Percentiles rank a stretch among this genome's conserved stretches.
phyloP scores from a whole-genome alignment of 1,140 invertebrate species.

The Scaptodrosophila lebanonensis region DNA sequence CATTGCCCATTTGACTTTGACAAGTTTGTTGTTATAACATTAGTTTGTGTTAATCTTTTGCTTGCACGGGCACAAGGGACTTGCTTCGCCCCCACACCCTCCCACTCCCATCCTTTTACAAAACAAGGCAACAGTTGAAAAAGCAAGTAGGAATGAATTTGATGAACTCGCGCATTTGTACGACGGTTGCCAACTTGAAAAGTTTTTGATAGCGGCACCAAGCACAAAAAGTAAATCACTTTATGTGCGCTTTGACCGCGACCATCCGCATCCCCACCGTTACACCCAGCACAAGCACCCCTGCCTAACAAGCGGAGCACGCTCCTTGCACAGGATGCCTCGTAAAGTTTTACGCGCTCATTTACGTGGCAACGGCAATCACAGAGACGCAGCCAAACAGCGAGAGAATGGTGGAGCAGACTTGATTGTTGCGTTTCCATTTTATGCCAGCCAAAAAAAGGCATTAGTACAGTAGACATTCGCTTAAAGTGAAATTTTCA shows the following conservation, averaged over 20 bases:
- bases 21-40: conserved; percentile 62
- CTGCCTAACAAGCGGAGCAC: too few species aligned
- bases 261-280: too few species aligned
- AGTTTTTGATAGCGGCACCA: conserved; percentile 61
- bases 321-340: conserved; percentile 61
- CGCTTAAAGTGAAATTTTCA: too few species aligned
- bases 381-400: neutral
- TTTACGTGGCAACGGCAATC: conserved; percentile 30
- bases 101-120: too few species aligned
- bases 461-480: too few species aligned
- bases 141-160: conserved; percentile 45
- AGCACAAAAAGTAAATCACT: conserved; percentile 58
- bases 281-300: too few species aligned
- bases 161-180: conserved; percentile 40
- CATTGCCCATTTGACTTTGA: conserved; percentile 50
- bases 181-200: conserved; percentile 61
- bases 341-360: conserved; percentile 70
- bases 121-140: conserved; percentile 27
- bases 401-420: neutral
- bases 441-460: too few species aligned
- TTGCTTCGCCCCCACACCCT: too few species aligned
- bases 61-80: conserved; percentile 51
- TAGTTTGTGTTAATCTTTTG: conserved; percentile 67
- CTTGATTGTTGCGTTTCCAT: conserved; percentile 35
- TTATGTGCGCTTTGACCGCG: conserved; percentile 32